Evolutionary conservation across 1,140 invertebrate genomes (phyloP).

Genomic region (Drosophila melanogaster): DNA sequence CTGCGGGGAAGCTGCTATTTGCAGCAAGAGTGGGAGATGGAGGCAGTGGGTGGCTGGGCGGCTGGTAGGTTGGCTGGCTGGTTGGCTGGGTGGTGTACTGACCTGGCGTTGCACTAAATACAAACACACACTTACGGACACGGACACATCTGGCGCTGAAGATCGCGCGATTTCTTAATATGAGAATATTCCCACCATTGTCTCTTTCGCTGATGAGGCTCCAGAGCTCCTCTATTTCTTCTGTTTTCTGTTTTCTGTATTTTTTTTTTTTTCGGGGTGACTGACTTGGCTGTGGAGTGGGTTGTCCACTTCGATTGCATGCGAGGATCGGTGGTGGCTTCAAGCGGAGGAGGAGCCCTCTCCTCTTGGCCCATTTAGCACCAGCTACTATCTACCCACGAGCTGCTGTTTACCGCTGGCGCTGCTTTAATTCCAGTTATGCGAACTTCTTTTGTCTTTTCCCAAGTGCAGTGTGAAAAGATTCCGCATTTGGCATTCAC

Average conservation of each 20-base stretch:
- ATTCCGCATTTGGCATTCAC: conserved; percentile 72
- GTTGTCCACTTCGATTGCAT: conserved; percentile 76
- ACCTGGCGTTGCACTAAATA: conserved; percentile 82
- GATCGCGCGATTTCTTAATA: conserved; percentile 84
- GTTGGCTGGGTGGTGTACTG: conserved; percentile 60
- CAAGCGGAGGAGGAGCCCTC: neutral
- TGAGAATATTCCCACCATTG: conserved; percentile 84
- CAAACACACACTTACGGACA: conserved; percentile 59
- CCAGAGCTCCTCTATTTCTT: conserved; percentile 15
- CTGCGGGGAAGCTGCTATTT: neutral
- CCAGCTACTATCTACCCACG: conserved; percentile 65
- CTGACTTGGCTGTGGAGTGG: conserved; percentile 44
- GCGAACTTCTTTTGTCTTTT: conserved; percentile 78
- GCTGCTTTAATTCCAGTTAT: conserved; percentile 81
- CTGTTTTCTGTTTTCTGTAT: conserved; percentile 2
- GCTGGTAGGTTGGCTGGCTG: conserved; percentile 1
- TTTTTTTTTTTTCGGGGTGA: conserved; percentile 35
- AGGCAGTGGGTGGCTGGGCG: conserved; percentile 6
- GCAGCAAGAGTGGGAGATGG: neutral
- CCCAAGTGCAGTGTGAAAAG: conserved; percentile 70
- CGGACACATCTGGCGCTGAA: conserved; percentile 77
- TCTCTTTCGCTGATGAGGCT: conserved; percentile 53
- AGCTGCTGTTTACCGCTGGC: conserved; percentile 56
- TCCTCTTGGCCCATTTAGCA: conserved; percentile 71
- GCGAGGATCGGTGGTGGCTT: conserved; percentile 27